Evolutionary conservation across 2,797 vertebrate species (phyloP), one percentile per base, ranked within the genome.

Genomic region (Pteronotus mesoamericanus): DNA sequence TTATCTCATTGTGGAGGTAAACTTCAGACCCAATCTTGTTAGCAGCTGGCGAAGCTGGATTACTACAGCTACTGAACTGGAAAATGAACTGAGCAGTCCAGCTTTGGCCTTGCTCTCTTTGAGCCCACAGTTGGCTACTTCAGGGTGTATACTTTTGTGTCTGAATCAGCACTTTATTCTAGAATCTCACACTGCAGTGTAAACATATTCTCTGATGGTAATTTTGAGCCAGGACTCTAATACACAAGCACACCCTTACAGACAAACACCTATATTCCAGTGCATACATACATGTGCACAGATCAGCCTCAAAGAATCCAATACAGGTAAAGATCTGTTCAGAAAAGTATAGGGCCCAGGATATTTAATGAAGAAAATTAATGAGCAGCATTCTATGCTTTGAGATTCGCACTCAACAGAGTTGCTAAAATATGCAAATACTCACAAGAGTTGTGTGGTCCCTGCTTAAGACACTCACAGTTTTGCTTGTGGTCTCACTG

Each of bases 1-100:
- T 99, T 99, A 99, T 99, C 99, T 99, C 99, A 99, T 99, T 99
- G 99, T 99, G 99, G 99, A 99, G 99, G 99, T 99, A 99, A 99
- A 99, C 99, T 99, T 99, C 99, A 99, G 99, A 99, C 99, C 99
- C 99, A 99, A 99, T 99, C 99, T 99, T 99, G 99, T 99, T 99
- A 99, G 99, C 99, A 99, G 99, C 99, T 99, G 99, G 99, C 99
- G 99, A 98, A 99, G 99, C 99, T 99, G 99, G 99, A 99, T 99
- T 99, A 99, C 99, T 98, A 99, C 98, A 98, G 98, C 99, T 99
- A 99, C 99, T 99, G 99, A 99, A 99, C 99, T 99, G 99, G 99
- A 99, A 99, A 99, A 99, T 99, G 99, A 99, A 99, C 99, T 99
- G 99, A 99, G 99, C 99, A 99, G 99, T 99, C 99, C 99, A 99